A percentile compares a stretch with the other conserved stretches of the same genome.
Evolutionary conservation across 2,113 vertebrate species (phyloP).

Genomic region (Micronisus gabar): DNA sequence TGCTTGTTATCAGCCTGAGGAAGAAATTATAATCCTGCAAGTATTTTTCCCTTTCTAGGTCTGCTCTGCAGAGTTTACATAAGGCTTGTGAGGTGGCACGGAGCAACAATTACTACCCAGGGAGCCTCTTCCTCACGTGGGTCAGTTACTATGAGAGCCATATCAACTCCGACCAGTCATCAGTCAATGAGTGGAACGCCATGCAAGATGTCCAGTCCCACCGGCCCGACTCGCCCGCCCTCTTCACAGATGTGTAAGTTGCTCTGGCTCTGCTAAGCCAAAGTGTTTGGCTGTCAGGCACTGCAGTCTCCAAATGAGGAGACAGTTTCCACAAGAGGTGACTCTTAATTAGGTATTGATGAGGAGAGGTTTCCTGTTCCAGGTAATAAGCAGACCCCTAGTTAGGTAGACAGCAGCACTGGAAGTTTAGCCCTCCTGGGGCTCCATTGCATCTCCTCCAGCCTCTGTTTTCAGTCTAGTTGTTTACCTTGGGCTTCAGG

Average conservation of each 20-base stretch:
- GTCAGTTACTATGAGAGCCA: conserved; percentile 98
- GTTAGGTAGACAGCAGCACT: not conserved
- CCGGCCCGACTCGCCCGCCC: conserved; percentile 90
- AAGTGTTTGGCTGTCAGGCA: not conserved
- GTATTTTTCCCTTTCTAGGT: conserved; percentile 75
- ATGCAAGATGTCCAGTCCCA: conserved; percentile 97
- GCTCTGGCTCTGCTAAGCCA: not conserved
- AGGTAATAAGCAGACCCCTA: not conserved
- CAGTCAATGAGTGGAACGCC: conserved; percentile 97
- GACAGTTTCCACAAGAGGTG: not conserved
- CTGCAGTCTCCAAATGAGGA: not conserved
- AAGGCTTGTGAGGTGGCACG: conserved; percentile 95
- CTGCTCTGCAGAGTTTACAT: conserved; percentile 94
- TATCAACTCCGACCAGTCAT: conserved; percentile 90
- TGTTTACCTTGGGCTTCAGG: not conserved
- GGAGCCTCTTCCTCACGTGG: conserved; percentile 97
- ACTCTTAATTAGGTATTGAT: not conserved
- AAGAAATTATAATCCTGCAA: not conserved
- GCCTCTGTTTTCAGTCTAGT: not conserved
- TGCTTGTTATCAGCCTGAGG: not conserved
- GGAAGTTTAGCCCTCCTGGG: not conserved
- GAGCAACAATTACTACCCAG: conserved; percentile 95
- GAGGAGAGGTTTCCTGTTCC: not conserved
- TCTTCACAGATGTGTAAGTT: conserved; percentile 95
- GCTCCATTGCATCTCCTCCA: not conserved